Conservation (phyloP, 2,797 vertebrate species). For the Sebastes melanostomus region DNA sequence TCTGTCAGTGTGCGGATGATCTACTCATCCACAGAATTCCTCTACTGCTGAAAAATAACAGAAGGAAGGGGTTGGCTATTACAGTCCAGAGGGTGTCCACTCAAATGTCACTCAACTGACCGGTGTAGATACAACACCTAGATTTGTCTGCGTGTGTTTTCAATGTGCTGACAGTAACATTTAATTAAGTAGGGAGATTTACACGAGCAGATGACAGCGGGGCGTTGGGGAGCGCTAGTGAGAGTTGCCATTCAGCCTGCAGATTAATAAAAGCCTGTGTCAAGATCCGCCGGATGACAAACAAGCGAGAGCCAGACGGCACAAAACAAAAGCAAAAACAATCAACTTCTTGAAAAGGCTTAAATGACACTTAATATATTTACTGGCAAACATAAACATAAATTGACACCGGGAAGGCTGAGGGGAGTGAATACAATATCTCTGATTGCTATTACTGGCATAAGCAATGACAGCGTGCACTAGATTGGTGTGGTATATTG, state of each 20-base stretch:
- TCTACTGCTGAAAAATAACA: slow-evolving; percentile 41
- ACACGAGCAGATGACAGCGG: slow-evolving; percentile 68
- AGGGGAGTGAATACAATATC: slow-evolving; percentile 78
- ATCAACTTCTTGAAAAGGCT: slow-evolving; percentile 77
- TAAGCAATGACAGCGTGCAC: slow-evolving; percentile 75
- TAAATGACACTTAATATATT: slow-evolving; percentile 84
- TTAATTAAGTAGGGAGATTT: slow-evolving; percentile 78
- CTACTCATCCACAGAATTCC: slow-evolving; percentile 43
- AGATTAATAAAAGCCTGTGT: slow-evolving; percentile 73
- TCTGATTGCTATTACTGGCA: slow-evolving; percentile 80
- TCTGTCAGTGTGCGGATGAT: slow-evolving; percentile 28
- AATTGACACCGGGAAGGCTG: slow-evolving; percentile 76
- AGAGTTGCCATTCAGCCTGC: slow-evolving; percentile 53
- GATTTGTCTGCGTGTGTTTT: slow-evolving; percentile 63
- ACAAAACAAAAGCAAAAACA: slow-evolving; percentile 71
- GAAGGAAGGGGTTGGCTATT: slow-evolving; percentile 48
- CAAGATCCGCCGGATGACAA: slow-evolving; percentile 71
- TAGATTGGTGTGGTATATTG: slow-evolving; percentile 80
- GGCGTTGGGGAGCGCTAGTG: slow-evolving; percentile 53
- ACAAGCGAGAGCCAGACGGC: slow-evolving; percentile 57
- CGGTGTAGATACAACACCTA: slow-evolving; percentile 57
- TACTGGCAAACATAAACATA: slow-evolving; percentile 82
- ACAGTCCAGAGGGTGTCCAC: slow-evolving; percentile 54
- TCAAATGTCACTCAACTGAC: slow-evolving; percentile 73
- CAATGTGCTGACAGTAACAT: slow-evolving; percentile 70